phyloP scores from a whole-genome alignment of 2,113 vertebrate species.

The Perca schrenkii region DNA sequence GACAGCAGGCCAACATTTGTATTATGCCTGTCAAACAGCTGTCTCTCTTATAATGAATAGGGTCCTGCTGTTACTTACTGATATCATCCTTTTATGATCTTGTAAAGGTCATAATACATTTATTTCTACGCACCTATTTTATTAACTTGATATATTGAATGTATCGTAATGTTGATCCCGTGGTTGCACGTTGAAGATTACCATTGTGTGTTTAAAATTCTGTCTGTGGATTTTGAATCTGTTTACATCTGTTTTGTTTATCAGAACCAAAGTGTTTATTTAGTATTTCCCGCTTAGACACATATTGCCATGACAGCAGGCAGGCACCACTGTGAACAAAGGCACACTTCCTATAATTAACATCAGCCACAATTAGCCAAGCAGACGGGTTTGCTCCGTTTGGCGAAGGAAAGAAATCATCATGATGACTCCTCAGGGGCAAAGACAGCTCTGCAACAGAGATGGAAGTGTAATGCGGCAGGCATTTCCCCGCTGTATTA shows the following conservation, averaged over 20 bases:
- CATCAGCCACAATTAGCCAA: conserved; percentile 72
- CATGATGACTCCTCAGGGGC: conserved; percentile 75
- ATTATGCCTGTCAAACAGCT: conserved; percentile 10
- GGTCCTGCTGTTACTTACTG: neutral
- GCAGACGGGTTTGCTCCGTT: conserved; percentile 48
- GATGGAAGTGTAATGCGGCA: conserved; percentile 57
- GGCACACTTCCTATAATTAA: conserved; percentile 72
- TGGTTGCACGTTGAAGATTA: neutral
- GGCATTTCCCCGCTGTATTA: conserved; percentile 65
- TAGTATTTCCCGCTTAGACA: conserved; percentile 72
- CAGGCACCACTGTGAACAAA: conserved; percentile 68
- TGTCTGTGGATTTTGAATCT: conserved; percentile 21
- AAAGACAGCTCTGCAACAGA: conserved; percentile 40
- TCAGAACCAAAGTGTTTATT: conserved; percentile 60
- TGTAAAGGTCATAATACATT: neutral
- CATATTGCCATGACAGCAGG: conserved; percentile 70
- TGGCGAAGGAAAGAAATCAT: conserved; percentile 64
- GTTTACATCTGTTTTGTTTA: conserved; percentile 60
- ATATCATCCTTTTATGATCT: neutral
- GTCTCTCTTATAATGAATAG: neutral
- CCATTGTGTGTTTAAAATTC: conserved; percentile 19
- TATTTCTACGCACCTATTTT: neutral
- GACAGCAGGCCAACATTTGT: neutral
- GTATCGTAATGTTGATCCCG: neutral
- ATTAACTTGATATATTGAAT: neutral